A percentile compares a stretch with the other conserved stretches of the same genome.
Conservation (phyloP, 2,113 vertebrate genomes). For the Leptodactylus fuscus region DNA sequence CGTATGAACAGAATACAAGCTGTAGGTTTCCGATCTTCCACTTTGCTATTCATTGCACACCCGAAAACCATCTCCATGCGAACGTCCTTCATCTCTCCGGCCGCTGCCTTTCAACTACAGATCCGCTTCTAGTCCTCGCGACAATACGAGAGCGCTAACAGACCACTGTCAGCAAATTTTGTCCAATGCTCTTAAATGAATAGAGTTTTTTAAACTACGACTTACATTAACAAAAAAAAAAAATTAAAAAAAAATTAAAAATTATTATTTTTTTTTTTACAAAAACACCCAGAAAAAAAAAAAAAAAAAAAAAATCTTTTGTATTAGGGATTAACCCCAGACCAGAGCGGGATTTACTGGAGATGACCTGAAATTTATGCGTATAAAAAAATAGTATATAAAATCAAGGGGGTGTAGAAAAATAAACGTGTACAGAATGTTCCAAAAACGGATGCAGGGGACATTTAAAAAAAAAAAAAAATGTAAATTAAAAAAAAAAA, state of each 20-base stretch:
- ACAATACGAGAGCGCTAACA: background rate
- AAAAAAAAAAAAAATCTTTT: background rate
- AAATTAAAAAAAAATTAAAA: background rate
- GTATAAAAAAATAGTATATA: background rate
- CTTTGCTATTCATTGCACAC: background rate
- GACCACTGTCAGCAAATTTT: background rate
- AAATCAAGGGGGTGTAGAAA: conserved; percentile 8
- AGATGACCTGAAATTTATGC: conserved; percentile 13
- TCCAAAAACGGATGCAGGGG: conserved; percentile 70
- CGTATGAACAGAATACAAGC: background rate
- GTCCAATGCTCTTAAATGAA: background rate
- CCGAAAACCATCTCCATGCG: background rate
- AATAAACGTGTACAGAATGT: conserved; percentile 69
- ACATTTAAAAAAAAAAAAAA: no score
- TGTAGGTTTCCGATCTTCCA: background rate
- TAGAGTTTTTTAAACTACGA: background rate
- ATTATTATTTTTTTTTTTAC: background rate
- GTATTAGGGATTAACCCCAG: background rate
- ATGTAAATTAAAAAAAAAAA: no score
- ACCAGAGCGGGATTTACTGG: conserved; percentile 2
- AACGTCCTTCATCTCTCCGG: background rate
- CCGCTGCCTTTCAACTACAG: background rate
- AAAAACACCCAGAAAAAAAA: background rate
- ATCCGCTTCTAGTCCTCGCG: background rate
- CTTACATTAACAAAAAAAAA: background rate